Conservation (phyloP, 2,113 vertebrate genomes). For the Tachuris rubrigastra region DNA sequence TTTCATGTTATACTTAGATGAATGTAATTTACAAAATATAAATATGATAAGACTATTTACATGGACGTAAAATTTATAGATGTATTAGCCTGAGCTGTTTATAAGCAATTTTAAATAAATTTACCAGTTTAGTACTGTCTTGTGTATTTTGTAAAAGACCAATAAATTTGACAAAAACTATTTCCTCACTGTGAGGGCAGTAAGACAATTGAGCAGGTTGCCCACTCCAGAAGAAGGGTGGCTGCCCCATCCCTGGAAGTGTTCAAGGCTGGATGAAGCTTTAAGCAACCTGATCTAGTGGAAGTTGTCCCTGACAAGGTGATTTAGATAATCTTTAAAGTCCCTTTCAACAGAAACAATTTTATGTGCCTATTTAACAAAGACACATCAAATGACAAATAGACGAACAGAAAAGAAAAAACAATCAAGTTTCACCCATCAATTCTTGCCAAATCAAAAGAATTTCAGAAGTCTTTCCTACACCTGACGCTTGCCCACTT, state of each 20-base stretch:
- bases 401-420: not conserved
- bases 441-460: not conserved
- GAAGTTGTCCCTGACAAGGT: not conserved
- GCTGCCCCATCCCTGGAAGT: not conserved
- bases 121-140: not conserved
- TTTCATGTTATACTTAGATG: not conserved
- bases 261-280: not conserved
- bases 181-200: not conserved
- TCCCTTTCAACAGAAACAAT: not conserved
- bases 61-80: not conserved
- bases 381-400: not conserved
- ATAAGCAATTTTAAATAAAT: not conserved
- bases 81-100: not conserved
- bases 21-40: not conserved
- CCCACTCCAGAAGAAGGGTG: not conserved
- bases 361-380: not conserved
- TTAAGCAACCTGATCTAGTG: not conserved
- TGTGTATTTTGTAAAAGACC: not conserved
- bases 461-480: not conserved
- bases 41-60: not conserved
- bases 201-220: accelerated
- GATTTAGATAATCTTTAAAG: not conserved
- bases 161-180: not conserved
- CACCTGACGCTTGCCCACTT: not conserved
- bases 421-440: not conserved